Conservation (phyloP, 2,113 vertebrate species). For the Felis chaus region DNA sequence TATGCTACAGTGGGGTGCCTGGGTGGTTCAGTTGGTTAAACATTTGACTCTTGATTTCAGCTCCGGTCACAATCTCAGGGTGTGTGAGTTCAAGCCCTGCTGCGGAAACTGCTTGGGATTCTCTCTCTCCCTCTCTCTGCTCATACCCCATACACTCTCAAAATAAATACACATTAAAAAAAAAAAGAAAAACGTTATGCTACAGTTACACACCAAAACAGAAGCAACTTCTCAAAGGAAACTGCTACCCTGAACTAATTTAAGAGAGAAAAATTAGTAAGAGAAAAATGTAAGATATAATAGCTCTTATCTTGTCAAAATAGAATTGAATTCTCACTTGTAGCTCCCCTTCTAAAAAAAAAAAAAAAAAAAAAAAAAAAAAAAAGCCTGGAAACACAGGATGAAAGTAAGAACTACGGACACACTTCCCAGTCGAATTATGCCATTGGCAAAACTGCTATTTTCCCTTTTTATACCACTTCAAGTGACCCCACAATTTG, state of each 20-base stretch:
- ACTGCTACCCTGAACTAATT: background rate
- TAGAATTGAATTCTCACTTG: background rate
- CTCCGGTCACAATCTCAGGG: too few relatives aligned
- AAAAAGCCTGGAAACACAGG: constrained; percentile 9
- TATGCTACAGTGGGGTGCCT: background rate
- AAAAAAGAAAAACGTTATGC: background rate
- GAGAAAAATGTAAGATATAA: background rate
- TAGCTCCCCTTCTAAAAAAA: background rate
- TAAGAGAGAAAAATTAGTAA: constrained; percentile 29
- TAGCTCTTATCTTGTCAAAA: background rate
- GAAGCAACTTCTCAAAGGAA: constrained; percentile 5
- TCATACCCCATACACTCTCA: too few relatives aligned
- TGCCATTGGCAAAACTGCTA: background rate
- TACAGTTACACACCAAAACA: constrained; percentile 10
- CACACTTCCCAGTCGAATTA: background rate
- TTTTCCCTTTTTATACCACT: background rate
- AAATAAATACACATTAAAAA: too few relatives aligned
- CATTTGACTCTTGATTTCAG: too few relatives aligned
- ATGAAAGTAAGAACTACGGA: background rate
- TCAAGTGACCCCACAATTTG: background rate
- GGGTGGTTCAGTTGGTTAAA: too few relatives aligned
- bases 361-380: background rate
- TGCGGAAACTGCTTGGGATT: too few relatives aligned
- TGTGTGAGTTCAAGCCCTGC: too few relatives aligned
- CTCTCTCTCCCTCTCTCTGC: too few relatives aligned